Base-by-base conservation (phyloP, 2,113 vertebrate genomes). In the Myotis davidii region DNA sequence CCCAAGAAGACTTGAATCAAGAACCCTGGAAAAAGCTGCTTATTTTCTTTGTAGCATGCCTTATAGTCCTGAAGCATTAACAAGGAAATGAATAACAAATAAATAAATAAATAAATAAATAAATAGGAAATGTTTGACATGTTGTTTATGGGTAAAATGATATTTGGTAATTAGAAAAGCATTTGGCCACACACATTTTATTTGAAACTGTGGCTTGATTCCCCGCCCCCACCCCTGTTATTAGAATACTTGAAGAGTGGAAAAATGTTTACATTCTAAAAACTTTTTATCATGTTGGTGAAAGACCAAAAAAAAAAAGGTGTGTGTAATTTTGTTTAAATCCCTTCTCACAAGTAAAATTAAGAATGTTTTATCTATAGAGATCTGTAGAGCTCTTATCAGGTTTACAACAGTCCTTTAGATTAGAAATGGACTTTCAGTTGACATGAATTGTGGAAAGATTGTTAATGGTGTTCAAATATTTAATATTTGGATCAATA, bases 401-500 rank as follows among this genome's bases (percentile, higher is more conserved):
- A 90, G 69, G 18, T 82, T 95, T 82, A 59, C 14, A 70, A 8
- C 9, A 56, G 14, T 21, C 69, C 17, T 87, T 76, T 79, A 65
- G 25, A 37, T 85, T 74, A 72, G 42, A 2, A 69, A 84, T 50
- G 42, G 17, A 76, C 8, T 94, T 92, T 84, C 50, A 69, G 4
- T 88, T 69, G 65, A 69, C 12, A 11, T 93, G 70, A 50, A 70
- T 39, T 87, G 5, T 94, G 54, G 64, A 54, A 74, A 59, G 17
- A 90, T 96, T 83, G 39, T 85, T 76, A 92, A 23, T 39, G 69
- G 54, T 70, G 8, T 27, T 79, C 74, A 70, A 25, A 74, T 95
- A n/a, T 48, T 94, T 74, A 81, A 70, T 94, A 84, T 92, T 91
- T 86, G 39, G 7, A 21, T 85, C 77, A 64, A 82, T 72, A 67